Percentiles rank a stretch among this genome's conserved stretches.
Conservation (phyloP, 2,888 invertebrate genomes). For the Salticus scenicus region DNA sequence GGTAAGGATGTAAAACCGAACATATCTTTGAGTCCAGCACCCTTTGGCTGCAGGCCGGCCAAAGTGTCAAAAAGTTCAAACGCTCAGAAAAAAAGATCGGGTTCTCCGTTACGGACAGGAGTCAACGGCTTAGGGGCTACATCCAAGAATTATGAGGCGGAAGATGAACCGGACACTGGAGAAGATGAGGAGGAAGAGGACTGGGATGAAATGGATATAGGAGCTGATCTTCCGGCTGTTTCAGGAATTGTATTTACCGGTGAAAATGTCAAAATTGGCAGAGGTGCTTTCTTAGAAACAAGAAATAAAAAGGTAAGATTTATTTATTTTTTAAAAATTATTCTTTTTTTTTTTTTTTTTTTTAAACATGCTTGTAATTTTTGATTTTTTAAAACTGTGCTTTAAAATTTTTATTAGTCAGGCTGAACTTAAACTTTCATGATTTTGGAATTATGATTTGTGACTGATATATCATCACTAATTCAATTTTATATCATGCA, state of each 20-base stretch:
- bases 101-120: slow-evolving; percentile 39
- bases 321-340: not conserved
- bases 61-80: slow-evolving; percentile 33
- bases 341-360: too few relatives aligned
- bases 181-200: slow-evolving; percentile 64
- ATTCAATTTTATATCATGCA: too few relatives aligned
- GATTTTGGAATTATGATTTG: too few relatives aligned
- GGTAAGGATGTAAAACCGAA: slow-evolving; percentile 71
- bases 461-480: too few relatives aligned
- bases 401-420: too few relatives aligned
- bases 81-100: slow-evolving; percentile 36
- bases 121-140: slow-evolving; percentile 25
- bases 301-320: slow-evolving; percentile 71
- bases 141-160: slow-evolving; percentile 18
- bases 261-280: slow-evolving; percentile 70
- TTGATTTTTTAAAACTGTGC: too few relatives aligned
- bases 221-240: slow-evolving; percentile 67
- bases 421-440: not conserved
- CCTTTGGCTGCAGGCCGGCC: slow-evolving; percentile 69
- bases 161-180: slow-evolving; percentile 9
- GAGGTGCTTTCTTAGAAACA: slow-evolving; percentile 65
- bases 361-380: not conserved
- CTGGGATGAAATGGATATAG: slow-evolving; percentile 71
- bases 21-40: slow-evolving; percentile 68
- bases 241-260: slow-evolving; percentile 71